Evolutionary conservation across 30 jellyfish, hydroid and myxozoan genomes (phyloP).

Genomic region (Hydractinia echinata): DNA sequence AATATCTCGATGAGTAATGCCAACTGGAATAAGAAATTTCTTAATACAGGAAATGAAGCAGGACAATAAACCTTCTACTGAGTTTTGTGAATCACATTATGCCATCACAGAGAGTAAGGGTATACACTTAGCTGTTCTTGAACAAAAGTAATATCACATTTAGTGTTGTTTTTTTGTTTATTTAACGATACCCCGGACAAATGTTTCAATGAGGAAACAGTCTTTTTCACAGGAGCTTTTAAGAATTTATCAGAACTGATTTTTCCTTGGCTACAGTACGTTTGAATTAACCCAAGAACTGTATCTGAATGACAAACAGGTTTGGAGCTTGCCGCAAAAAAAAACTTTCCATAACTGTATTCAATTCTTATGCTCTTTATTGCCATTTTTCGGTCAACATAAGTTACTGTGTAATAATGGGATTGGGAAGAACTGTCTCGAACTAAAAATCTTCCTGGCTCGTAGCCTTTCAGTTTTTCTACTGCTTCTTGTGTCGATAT

Average conservation of each 20-base stretch:
- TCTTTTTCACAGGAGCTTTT: not conserved
- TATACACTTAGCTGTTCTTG: not conserved
- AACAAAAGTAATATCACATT: not conserved
- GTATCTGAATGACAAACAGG: not conserved
- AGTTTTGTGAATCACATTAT: no score
- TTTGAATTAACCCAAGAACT: not conserved
- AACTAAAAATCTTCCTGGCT: slow-evolving; percentile 19
- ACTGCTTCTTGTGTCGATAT: not conserved
- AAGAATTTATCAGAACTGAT: slow-evolving; percentile 9
- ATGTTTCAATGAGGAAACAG: not conserved
- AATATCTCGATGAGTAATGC: no score
- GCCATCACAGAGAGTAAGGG: slow-evolving; percentile 7
- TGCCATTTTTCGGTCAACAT: not conserved
- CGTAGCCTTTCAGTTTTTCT: not conserved
- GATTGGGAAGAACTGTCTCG: slow-evolving; percentile 18
- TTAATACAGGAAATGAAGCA: no score
- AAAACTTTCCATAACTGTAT: slow-evolving; percentile 10
- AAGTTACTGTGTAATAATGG: slow-evolving; percentile 2
- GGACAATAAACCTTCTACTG: no score
- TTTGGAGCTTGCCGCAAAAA: not conserved
- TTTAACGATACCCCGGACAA: not conserved
- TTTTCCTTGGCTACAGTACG: slow-evolving; percentile 4
- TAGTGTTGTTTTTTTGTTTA: not conserved
- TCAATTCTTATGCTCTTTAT: slow-evolving; percentile 1
- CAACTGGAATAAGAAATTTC: no score